Percentiles rank a stretch among this genome's conserved stretches.
Evolutionary conservation across 2,888 invertebrate species (phyloP).

Genomic region (Melitaea athalia): DNA sequence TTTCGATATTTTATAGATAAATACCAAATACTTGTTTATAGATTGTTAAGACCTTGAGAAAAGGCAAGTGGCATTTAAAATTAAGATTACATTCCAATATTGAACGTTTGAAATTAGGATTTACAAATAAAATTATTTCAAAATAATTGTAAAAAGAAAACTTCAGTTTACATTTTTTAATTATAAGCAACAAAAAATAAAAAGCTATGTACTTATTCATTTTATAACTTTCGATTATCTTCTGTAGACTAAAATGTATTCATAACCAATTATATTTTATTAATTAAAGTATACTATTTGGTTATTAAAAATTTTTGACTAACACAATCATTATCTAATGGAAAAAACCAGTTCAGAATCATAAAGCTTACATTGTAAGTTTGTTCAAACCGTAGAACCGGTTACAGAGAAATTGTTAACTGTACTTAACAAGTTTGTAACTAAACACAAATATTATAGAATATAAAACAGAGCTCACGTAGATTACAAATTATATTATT

Average conservation of each 20-base stretch:
- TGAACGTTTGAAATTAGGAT: slow-evolving; percentile 26
- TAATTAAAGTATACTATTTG: neutral
- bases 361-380: slow-evolving; percentile 62
- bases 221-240: neutral
- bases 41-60: slow-evolving; percentile 32
- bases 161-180: neutral
- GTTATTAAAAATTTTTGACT: slow-evolving; percentile 3
- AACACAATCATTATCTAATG: slow-evolving; percentile 41
- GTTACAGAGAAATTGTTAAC: slow-evolving; percentile 77
- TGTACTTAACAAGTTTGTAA: slow-evolving; percentile 75
- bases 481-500: slow-evolving; percentile 38
- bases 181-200: neutral
- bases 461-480: slow-evolving; percentile 35
- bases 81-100: slow-evolving; percentile 29
- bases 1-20: slow-evolving; percentile 25
- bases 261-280: neutral
- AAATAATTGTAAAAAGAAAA: neutral
- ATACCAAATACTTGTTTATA: slow-evolving; percentile 28
- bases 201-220: neutral
- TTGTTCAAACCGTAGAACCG: slow-evolving; percentile 71
- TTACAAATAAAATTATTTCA: neutral
- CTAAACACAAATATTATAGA: slow-evolving; percentile 62
- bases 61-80: slow-evolving; percentile 36
- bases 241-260: neutral
- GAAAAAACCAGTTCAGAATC: slow-evolving; percentile 54